Evolutionary conservation across 2,888 invertebrate genomes (phyloP).

Genomic region (Sesia apiformis): DNA sequence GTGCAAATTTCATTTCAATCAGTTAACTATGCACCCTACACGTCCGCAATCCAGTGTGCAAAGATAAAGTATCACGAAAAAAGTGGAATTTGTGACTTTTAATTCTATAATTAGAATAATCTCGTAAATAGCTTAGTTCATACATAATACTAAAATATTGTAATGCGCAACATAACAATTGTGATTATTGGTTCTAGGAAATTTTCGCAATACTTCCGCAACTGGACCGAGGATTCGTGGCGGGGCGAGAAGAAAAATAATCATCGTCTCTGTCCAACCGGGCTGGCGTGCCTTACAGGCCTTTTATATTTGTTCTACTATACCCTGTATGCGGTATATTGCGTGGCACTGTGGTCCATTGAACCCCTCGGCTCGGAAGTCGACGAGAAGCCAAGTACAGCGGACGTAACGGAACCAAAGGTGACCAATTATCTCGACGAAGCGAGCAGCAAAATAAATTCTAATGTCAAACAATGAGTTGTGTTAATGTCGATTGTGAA

Average conservation of each 20-base stretch:
- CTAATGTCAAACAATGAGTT: constrained; percentile 17
- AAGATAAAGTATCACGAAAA: too few relatives aligned
- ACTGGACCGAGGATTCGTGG: constrained; percentile 47
- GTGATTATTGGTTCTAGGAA: constrained; percentile 22
- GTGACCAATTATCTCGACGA: constrained; percentile 31
- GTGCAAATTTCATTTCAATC: too few relatives aligned
- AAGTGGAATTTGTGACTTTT: too few relatives aligned
- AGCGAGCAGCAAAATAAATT: constrained; percentile 12
- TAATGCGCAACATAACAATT: not conserved
- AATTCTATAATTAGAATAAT: too few relatives aligned
- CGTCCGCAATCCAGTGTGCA: too few relatives aligned
- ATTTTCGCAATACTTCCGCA: constrained; percentile 39
- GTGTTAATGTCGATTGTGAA: too few relatives aligned
- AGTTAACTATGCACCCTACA: too few relatives aligned
- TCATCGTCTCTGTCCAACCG: constrained; percentile 25
- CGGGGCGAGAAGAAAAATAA: constrained; percentile 15
- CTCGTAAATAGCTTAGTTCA: too few relatives aligned
- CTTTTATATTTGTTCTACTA: constrained; percentile 39
- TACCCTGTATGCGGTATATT: constrained; percentile 26
- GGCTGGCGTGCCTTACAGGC: constrained; percentile 30
- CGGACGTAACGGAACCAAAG: constrained; percentile 15
- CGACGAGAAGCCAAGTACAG: constrained; percentile 14
- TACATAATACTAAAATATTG: too few relatives aligned
- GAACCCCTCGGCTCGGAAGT: constrained; percentile 38
- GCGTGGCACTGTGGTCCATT: constrained; percentile 40